Evolutionary conservation across 2,888 invertebrate species (phyloP).

Genomic region (Sisyra terminalis): DNA sequence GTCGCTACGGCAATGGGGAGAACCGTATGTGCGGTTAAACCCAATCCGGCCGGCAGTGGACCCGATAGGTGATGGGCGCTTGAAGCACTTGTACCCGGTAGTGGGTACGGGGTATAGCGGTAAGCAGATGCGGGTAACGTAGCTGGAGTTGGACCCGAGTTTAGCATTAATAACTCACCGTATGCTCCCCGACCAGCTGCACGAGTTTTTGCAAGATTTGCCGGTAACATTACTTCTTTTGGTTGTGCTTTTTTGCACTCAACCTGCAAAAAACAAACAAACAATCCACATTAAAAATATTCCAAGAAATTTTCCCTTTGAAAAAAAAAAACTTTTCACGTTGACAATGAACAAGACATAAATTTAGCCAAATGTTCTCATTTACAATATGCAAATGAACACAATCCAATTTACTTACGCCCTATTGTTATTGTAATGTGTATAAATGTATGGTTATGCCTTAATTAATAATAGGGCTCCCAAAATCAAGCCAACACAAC

Average conservation of each 20-base stretch:
- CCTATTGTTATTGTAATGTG: too few relatives aligned
- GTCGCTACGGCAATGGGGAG: constrained; percentile 15
- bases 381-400: too few relatives aligned
- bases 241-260: constrained; percentile 99
- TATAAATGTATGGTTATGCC: too few relatives aligned
- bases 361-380: too few relatives aligned
- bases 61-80: constrained; percentile 13
- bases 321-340: too few relatives aligned
- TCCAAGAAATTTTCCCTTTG: constrained; percentile 1
- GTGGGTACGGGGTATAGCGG: constrained; percentile 44
- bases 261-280: constrained; percentile 49
- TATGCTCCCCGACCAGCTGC: constrained; percentile 92
- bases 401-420: too few relatives aligned
- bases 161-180: constrained; percentile 86
- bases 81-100: constrained; percentile 29
- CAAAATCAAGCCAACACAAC: too few relatives aligned
- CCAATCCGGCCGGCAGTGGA: constrained; percentile 11
- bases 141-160: constrained; percentile 29
- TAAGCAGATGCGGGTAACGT: constrained; percentile 27
- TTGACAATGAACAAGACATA: too few relatives aligned
- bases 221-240: constrained; percentile 99
- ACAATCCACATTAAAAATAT: neutral
- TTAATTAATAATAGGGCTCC: too few relatives aligned
- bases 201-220: constrained; percentile 88
- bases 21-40: constrained; percentile 18